Base-by-base conservation (phyloP, 2,113 vertebrate species). In the Mystacornis crossleyi region DNA sequence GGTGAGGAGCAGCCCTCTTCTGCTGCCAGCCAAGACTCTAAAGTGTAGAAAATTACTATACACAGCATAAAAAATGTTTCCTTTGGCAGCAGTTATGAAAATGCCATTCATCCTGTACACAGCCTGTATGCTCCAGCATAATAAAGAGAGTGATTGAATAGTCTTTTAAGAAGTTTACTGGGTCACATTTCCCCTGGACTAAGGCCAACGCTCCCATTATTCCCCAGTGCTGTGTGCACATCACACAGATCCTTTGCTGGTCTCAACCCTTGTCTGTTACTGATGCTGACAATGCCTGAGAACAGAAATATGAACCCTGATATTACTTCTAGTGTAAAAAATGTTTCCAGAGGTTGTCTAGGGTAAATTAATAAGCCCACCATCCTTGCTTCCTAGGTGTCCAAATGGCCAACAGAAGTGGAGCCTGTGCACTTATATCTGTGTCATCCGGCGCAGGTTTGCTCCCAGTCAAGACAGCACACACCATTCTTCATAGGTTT, bases 121-220 rank as follows among this genome's bases (percentile, higher is more conserved):
- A 84, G 91, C 60, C 80, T 69, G 87, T 62, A 31, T 81, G 83
- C 65, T 93, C 58, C 64, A 89, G 86, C 83, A 85, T 92, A 94
- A 92, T 89, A 78, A 94, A 91, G 48, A 95, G 65, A 71, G 47
- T 9, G 4, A 95, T 8, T 89, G 90, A 97, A 87, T 14, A 62
- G 92, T 69, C 86, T 84, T 95, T 91, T 65, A 91, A 72, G 72
- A 84, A 95, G 97, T 96, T 97, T 94, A 97, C 92, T 94, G 72
- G 93, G 96, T 95, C 97, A 96, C 69, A 92, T 93, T 97, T 96
- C 93, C 83, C 72, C 81, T 93, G 95, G 95, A 89, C 65, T 42
- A 80, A 47, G 79, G 93, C 86, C 95, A 95, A 8, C 0, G 1
- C 40, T 94, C 93, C 91, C 77, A 54, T 93, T 96, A 91, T 85